phyloP scores from a whole-genome alignment of 2,888 invertebrate genomes.

The Ichneumoninae sp. region DNA sequence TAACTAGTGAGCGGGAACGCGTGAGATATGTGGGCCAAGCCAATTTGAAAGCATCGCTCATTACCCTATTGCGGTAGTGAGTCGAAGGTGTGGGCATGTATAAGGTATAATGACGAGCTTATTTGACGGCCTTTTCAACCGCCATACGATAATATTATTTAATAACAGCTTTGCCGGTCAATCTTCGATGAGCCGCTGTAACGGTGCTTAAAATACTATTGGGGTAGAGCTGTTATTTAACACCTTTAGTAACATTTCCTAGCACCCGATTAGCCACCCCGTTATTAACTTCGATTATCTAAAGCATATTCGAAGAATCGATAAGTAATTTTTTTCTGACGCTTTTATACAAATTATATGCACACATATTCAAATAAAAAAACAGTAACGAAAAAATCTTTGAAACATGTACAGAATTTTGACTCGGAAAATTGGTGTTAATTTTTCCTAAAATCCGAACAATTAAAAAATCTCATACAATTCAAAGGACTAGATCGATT shows the following conservation, averaged over 20 bases:
- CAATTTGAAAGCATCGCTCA: slow-evolving; percentile 38
- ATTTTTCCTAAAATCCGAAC: too few species aligned
- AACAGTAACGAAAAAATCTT: too few species aligned
- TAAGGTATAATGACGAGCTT: neutral
- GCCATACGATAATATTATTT: slow-evolving; percentile 3
- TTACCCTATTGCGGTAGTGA: neutral
- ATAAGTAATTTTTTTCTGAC: too few species aligned
- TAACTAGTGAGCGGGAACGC: neutral
- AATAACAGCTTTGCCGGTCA: neutral
- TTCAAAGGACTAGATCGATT: too few species aligned
- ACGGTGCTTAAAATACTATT: neutral
- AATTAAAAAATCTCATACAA: too few species aligned
- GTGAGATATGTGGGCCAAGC: slow-evolving; percentile 42
- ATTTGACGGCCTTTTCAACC: neutral
- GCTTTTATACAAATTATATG: too few species aligned
- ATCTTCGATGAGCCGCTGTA: neutral
- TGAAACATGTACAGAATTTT: too few species aligned
- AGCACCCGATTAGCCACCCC: too few species aligned
- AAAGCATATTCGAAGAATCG: too few species aligned
- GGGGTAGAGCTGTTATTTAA: neutral
- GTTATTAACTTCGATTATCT: too few species aligned
- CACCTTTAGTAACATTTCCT: neutral
- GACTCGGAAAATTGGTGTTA: too few species aligned
- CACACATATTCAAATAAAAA: too few species aligned
- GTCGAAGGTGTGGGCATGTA: slow-evolving; percentile 1